Conservation (phyloP, 2,888 invertebrate species). For the Ethmia dodecea region DNA sequence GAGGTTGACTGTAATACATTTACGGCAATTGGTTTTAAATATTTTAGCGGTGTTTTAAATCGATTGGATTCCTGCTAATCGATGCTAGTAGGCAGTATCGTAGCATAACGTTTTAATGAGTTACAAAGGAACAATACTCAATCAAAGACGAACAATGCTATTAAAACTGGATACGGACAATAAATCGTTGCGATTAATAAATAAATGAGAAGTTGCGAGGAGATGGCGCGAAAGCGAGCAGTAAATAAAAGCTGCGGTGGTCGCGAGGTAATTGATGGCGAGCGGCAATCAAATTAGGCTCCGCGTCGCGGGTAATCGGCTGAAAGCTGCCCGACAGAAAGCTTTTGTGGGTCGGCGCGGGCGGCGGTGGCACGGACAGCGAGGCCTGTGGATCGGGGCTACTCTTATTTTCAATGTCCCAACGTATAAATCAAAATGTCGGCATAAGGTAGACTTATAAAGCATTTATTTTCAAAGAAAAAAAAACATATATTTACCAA, state of each 20-base stretch:
- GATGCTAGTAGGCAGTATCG: conserved; percentile 11
- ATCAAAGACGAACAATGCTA: conserved; percentile 41
- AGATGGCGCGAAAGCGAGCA: conserved; percentile 38
- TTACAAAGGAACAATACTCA: conserved; percentile 37
- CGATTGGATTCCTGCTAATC: conserved; percentile 16
- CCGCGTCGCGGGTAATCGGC: conserved; percentile 69
- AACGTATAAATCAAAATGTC: too few relatives aligned
- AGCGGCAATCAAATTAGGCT: conserved; percentile 72
- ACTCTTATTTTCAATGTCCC: background rate
- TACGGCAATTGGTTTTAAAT: conserved; percentile 28
- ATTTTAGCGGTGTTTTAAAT: conserved; percentile 27
- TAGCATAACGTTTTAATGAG: conserved; percentile 29
- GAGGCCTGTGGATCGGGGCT: background rate
- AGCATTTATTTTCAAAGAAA: too few relatives aligned
- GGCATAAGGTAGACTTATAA: too few relatives aligned
- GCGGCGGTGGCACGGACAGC: conserved; percentile 11
- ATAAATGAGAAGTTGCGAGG: conserved; percentile 40
- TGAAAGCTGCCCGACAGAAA: conserved; percentile 65
- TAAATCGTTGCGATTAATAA: conserved; percentile 46
- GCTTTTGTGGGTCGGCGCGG: conserved; percentile 47
- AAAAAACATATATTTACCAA: too few relatives aligned
- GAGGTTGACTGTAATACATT: conserved; percentile 31
- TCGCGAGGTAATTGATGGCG: conserved; percentile 66
- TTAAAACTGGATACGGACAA: conserved; percentile 39
- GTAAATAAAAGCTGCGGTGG: conserved; percentile 62